Conservation (phyloP, 2,113 vertebrate species). For the Scophthalmus maximus region DNA sequence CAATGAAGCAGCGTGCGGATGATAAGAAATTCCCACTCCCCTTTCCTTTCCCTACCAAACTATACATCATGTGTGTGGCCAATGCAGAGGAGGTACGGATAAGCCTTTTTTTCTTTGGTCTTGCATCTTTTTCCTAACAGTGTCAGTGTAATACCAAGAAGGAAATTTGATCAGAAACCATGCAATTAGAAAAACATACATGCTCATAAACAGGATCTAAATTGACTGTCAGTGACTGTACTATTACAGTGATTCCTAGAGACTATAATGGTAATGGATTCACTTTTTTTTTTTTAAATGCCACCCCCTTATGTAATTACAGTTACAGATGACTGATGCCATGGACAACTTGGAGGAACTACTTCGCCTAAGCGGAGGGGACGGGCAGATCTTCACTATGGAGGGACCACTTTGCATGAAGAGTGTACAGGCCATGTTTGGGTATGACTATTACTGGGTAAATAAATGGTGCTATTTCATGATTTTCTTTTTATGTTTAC, state of each 20-base stretch:
- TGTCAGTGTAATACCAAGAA: not conserved
- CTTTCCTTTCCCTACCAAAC: slow-evolving; percentile 94
- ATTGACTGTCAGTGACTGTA: not conserved
- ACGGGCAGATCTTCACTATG: slow-evolving; percentile 96
- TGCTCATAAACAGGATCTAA: not conserved
- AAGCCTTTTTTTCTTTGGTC: not conserved
- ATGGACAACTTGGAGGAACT: slow-evolving; percentile 94
- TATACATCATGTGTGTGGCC: slow-evolving; percentile 96
- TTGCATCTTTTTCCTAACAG: not conserved
- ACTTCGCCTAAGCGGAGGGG: slow-evolving; percentile 92
- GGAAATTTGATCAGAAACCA: not conserved
- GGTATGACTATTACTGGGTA: slow-evolving; percentile 73
- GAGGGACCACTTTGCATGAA: slow-evolving; percentile 97
- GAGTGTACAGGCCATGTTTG: slow-evolving; percentile 98
- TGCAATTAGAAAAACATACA: not conserved
- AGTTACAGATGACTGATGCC: slow-evolving; percentile 94
- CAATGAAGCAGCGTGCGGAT: slow-evolving; percentile 88
- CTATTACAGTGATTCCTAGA: too few species aligned
- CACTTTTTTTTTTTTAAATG: not conserved
- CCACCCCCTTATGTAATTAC: slow-evolving; percentile 20
- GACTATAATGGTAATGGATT: too few species aligned
- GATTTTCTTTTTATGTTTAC: not conserved
- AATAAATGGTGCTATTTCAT: not conserved
- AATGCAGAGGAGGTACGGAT: slow-evolving; percentile 93
- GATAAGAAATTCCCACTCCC: slow-evolving; percentile 95